These are phyloP conservation scores for Platichthys flesus DNA, from an alignment of 2,113 vertebrate genomes.

Conservation along the genomic window DNA sequence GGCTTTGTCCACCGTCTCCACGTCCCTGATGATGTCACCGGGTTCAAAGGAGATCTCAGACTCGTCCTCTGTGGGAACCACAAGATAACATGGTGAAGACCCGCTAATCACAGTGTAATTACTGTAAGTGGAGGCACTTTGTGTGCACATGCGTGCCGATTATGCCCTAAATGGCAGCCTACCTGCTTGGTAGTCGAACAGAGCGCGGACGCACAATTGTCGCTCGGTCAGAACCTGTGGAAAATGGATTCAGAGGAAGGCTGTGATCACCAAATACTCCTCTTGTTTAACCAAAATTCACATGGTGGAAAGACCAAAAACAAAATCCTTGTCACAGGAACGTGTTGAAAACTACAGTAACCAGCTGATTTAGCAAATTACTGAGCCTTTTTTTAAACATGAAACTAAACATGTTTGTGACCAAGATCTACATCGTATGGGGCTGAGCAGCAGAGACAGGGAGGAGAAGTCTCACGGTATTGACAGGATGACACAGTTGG, in stretches of 20 bases:
- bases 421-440: background rate
- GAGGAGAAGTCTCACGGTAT: background rate
- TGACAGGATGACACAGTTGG: background rate
- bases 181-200: conserved; percentile 87
- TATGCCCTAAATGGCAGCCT: conserved; percentile 63
- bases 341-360: background rate
- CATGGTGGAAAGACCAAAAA: background rate
- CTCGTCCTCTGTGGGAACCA: conserved; percentile 80
- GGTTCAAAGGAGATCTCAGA: conserved; percentile 85
- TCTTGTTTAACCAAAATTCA: conserved; percentile 1
- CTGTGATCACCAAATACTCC: conserved; percentile 32
- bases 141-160: conserved; percentile 48
- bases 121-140: conserved; percentile 66
- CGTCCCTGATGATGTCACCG: conserved; percentile 82
- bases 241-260: conserved; percentile 35
- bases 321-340: background rate
- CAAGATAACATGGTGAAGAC: conserved; percentile 65
- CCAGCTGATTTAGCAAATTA: background rate
- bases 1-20: conserved; percentile 83
- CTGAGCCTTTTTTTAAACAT: background rate
- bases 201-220: conserved; percentile 81
- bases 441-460: background rate
- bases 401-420: background rate
- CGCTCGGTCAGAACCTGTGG: conserved; percentile 69
- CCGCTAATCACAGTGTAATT: conserved; percentile 67